Conservation (phyloP, 2,888 invertebrate species). For the Athripsodes cinereus region DNA sequence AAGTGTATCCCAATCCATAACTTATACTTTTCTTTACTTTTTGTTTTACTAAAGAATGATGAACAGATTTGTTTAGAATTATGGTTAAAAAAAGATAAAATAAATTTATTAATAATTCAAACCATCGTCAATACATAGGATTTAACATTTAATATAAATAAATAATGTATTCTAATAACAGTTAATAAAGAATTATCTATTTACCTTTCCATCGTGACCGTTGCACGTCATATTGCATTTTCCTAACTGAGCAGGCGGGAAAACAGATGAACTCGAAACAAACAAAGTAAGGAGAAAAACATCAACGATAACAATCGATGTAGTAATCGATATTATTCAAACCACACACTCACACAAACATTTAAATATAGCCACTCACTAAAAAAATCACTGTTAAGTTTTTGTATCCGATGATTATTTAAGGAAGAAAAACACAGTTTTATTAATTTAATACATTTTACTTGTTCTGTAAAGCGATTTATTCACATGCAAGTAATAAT, state of each 20-base stretch:
- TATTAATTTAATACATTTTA: background rate
- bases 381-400: background rate
- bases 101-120: too few species aligned
- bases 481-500: background rate
- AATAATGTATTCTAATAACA: too few species aligned
- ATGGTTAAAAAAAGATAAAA: too few species aligned
- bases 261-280: background rate
- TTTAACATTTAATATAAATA: too few species aligned
- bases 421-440: background rate
- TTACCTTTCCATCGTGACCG: background rate
- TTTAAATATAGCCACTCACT: background rate
- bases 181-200: background rate
- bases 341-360: background rate
- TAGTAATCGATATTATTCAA: too few species aligned
- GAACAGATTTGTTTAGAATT: too few species aligned
- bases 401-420: background rate
- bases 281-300: too few species aligned
- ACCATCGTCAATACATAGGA: too few species aligned
- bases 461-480: background rate
- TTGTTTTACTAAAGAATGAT: too few species aligned
- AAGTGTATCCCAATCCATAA: too few species aligned
- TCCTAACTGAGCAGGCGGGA: background rate
- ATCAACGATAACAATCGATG: too few species aligned
- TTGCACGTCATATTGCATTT: background rate
- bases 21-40: too few species aligned